Evolutionary conservation across 1,140 invertebrate species (phyloP).

Genomic region (Drosophila busckii): DNA sequence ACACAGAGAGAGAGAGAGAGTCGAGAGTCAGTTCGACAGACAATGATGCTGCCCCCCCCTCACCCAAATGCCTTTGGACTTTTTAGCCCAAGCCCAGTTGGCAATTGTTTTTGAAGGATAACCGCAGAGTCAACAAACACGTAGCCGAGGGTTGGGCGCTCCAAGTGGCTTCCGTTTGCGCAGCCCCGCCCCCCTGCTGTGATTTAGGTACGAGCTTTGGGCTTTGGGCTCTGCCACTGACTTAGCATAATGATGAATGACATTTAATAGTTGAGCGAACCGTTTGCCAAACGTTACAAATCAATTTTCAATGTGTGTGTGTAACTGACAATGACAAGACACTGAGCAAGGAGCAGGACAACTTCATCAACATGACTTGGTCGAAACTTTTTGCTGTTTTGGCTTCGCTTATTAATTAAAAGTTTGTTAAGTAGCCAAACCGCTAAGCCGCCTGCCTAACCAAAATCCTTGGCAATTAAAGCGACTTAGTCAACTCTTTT

Average conservation of each 20-base stretch:
- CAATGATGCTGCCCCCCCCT: too few species aligned
- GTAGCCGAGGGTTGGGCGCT: background rate
- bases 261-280: conserved; percentile 55
- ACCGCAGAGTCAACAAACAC: conserved; percentile 44
- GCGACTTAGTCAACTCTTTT: conserved; percentile 44
- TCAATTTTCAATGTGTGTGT: conserved; percentile 51
- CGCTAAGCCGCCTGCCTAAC: conserved; percentile 40
- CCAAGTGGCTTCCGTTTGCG: conserved; percentile 71
- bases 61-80: conserved; percentile 30
- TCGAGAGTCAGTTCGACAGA: background rate
- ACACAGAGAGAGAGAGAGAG: background rate
- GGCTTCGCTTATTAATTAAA: conserved; percentile 17
- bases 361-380: conserved; percentile 38
- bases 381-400: conserved; percentile 8
- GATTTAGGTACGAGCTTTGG: background rate
- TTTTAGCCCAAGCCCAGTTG: too few species aligned
- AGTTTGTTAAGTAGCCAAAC: conserved; percentile 21
- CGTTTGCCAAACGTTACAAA: conserved; percentile 65
- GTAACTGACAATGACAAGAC: conserved; percentile 19
- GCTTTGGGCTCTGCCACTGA: conserved; percentile 20
- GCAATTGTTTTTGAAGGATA: conserved; percentile 47
- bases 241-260: conserved; percentile 76
- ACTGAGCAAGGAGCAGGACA: conserved; percentile 12
- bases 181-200: too few species aligned
- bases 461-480: conserved; percentile 30